phyloP scores from a whole-genome alignment of 2,888 invertebrate species.

The Sinhomidia bicolor region DNA sequence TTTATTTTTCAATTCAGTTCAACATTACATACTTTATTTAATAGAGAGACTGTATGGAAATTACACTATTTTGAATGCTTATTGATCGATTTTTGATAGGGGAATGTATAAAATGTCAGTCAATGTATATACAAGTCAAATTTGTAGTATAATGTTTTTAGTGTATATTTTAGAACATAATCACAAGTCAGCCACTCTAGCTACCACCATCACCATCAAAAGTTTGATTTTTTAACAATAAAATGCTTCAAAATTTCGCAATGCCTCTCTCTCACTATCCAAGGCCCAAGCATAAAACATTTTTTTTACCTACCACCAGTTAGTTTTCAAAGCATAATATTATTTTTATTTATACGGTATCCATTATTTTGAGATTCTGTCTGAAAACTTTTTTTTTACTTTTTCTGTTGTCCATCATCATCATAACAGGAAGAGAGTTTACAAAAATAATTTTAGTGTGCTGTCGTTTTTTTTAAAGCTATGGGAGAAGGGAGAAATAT shows the following conservation, averaged over 20 bases:
- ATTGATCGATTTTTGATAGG: background rate
- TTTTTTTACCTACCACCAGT: background rate
- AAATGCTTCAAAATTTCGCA: background rate
- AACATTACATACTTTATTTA: background rate
- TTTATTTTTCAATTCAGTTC: background rate
- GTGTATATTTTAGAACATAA: background rate
- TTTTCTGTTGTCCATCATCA: conserved; percentile 21
- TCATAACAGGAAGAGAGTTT: conserved; percentile 35
- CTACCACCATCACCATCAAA: background rate
- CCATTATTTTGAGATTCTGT: conserved; percentile 19
- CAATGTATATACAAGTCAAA: background rate
- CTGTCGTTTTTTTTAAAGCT: background rate
- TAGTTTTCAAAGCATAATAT: background rate
- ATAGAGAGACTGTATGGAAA: background rate
- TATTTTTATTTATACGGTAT: background rate
- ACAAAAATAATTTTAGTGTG: conserved; percentile 25
- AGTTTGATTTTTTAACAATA: background rate
- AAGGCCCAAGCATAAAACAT: background rate
- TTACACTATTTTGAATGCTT: background rate
- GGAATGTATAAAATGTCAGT: background rate
- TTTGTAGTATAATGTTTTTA: background rate
- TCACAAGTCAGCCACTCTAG: background rate
- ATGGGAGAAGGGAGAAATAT: conserved; percentile 14
- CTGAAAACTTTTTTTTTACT: background rate
- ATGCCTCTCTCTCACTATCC: background rate